phyloP scores from a whole-genome alignment of 2,113 vertebrate species.

The Athene cunicularia region DNA sequence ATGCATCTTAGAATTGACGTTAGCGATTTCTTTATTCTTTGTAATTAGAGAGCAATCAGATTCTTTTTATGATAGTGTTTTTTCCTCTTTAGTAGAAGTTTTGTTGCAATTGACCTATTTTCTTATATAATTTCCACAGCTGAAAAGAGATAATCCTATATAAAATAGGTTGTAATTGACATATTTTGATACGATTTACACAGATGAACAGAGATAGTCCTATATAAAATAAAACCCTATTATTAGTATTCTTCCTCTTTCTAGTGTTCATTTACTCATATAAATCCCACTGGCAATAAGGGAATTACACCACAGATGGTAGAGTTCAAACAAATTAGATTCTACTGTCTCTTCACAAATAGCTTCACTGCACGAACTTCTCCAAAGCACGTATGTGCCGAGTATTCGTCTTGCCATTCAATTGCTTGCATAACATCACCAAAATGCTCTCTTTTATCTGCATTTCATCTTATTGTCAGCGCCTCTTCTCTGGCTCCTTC shows the following conservation, averaged over 20 bases:
- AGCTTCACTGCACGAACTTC: conserved; percentile 47
- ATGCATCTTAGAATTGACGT: conserved; percentile 3
- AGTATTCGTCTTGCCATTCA: neutral
- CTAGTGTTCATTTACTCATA: conserved; percentile 67
- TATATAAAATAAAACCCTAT: conserved; percentile 54
- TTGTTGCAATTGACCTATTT: conserved; percentile 23
- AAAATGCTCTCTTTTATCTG: neutral
- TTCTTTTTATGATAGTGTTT: neutral
- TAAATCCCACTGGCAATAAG: conserved; percentile 74
- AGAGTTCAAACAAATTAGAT: conserved; percentile 75
- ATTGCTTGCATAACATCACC: neutral
- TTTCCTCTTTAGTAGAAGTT: neutral
- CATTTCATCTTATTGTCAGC: neutral
- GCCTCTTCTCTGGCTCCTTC: neutral
- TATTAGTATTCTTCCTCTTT: conserved; percentile 64
- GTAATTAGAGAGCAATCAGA: conserved; percentile 37
- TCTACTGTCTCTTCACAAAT: conserved; percentile 59
- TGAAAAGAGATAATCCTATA: conserved; percentile 23
- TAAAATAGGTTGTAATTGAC: conserved; percentile 28
- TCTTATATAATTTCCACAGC: conserved; percentile 33
- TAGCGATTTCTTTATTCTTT: conserved; percentile 28
- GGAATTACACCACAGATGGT: conserved; percentile 76
- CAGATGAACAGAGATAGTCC: conserved; percentile 1
- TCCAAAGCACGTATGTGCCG: neutral
- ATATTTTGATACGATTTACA: conserved; percentile 33